Conservation (phyloP, 92 coral and sea anemone genomes). For the Parazoanthus swiftii region DNA sequence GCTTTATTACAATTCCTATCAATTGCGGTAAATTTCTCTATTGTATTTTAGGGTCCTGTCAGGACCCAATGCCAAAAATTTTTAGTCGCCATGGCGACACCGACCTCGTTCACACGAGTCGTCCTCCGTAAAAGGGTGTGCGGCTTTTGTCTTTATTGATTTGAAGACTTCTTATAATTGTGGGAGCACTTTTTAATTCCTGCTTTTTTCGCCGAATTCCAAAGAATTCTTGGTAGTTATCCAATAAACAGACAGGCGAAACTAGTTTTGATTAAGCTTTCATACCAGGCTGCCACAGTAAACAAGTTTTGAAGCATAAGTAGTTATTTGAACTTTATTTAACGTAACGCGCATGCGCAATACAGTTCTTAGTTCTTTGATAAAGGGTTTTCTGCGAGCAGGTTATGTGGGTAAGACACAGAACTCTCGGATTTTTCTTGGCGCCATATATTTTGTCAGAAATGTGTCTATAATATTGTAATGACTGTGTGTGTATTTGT, state of each 20-base stretch:
- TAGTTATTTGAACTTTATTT: background rate
- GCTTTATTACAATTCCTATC: no score
- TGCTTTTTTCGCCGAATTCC: background rate
- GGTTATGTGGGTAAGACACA: background rate
- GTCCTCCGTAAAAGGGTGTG: background rate
- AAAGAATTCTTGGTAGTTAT: no score
- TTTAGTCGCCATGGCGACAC: constrained; percentile 70
- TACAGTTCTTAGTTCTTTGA: no score
- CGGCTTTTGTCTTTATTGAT: background rate
- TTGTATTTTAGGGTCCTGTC: background rate
- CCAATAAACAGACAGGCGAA: background rate
- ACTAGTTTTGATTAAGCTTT: background rate
- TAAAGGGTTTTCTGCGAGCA: background rate
- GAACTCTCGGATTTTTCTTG: no score
- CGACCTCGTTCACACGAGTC: constrained; percentile 65
- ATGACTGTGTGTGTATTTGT: no score
- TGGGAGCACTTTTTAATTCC: constrained; percentile 15
- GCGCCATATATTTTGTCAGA: background rate
- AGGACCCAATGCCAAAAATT: constrained; percentile 60
- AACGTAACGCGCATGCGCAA: background rate
- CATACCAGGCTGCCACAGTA: background rate
- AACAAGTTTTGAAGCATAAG: no score
- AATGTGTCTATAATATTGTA: background rate
- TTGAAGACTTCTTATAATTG: background rate
- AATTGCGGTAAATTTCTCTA: no score